Base-by-base conservation (phyloP, 2,113 vertebrate species). In the Aleadryas rufinucha region DNA sequence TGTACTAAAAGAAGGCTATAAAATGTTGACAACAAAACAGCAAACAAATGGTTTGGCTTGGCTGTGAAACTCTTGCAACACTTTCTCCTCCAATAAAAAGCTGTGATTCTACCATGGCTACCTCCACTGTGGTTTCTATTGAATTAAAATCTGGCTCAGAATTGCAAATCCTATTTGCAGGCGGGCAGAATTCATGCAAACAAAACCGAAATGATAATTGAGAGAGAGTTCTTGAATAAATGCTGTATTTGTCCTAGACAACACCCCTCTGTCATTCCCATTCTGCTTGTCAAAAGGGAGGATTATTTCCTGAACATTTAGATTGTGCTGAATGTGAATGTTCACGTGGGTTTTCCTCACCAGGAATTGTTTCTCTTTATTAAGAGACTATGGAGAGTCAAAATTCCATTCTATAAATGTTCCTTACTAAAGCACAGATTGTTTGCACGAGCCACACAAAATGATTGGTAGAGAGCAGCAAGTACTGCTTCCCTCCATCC, bases 91-190 rank as follows among this genome's bases (percentile, higher is more conserved):
- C 0, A 44, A 72, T 78, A 74, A 93, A 87, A 93, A 91, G 56
- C 95, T 82, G 60, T 0, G 18, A 68, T 68, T 68, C 74, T 24
- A 10, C 33, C 84, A 60, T 6, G 57, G 84, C 60, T 24, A 80
- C 81, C 71, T 89, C 74, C 70, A 41, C 65, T 42, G 52, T 3
- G 35, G 63, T 31, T 91, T 70, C 65, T 23, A 21, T 8, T 49
- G 78, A 91, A 77, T 59, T 24, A 44, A 78, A 92, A 41, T n/a
- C 90, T 93, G 87, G 88, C 82, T 92, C 57, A 8, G 75, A 63
- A 63, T 1, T 37, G 53, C 10, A 57, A 84, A 63, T 31, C 52
- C 47, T 26, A 11, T 60, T 27, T 70, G 53, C n/a, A 76, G 56
- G 50, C 64, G 66, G 53, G 85, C 45, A 69, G 85, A 92, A 95